These are phyloP conservation scores for Gonioctena quinquepunctata DNA, from an alignment of 1,140 invertebrate species.

Conservation along the genomic window DNA sequence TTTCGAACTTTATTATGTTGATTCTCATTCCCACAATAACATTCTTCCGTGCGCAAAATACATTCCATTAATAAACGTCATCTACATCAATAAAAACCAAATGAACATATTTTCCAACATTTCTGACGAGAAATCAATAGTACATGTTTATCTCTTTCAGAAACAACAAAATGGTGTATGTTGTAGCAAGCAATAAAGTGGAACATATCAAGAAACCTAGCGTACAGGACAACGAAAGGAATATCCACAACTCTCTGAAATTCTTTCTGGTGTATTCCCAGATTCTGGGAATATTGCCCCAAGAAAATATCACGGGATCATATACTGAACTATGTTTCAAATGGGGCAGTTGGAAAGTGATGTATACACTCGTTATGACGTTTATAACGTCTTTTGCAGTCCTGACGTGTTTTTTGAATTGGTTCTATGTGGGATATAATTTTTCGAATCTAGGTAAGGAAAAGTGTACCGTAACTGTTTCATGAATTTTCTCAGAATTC, in stretches of 20 bases:
- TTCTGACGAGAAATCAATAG: neutral
- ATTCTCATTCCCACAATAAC: no score
- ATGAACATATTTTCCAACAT: no score
- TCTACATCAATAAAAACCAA: no score
- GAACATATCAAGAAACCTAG: neutral
- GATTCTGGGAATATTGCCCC: constrained; percentile 23
- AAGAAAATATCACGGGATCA: neutral
- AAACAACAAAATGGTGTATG: constrained; percentile 12
- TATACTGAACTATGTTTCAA: constrained; percentile 12
- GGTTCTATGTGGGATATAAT: constrained; percentile 13
- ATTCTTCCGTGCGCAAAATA: no score
- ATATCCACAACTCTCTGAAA: constrained; percentile 15
- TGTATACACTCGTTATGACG: constrained; percentile 16
- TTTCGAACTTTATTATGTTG: no score
- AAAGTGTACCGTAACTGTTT: no score
- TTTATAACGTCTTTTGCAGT: neutral
- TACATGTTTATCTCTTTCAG: neutral
- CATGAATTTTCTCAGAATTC: no score
- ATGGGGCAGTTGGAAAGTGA: constrained; percentile 17
- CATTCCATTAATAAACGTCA: no score
- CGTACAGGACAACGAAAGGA: neutral
- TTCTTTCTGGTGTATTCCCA: constrained; percentile 13
- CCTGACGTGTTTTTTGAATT: constrained; percentile 13
- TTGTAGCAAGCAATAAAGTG: neutral
- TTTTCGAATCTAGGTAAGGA: constrained; percentile 15